Conservation (phyloP, 2,888 invertebrate species). For the Noctua janthe region DNA sequence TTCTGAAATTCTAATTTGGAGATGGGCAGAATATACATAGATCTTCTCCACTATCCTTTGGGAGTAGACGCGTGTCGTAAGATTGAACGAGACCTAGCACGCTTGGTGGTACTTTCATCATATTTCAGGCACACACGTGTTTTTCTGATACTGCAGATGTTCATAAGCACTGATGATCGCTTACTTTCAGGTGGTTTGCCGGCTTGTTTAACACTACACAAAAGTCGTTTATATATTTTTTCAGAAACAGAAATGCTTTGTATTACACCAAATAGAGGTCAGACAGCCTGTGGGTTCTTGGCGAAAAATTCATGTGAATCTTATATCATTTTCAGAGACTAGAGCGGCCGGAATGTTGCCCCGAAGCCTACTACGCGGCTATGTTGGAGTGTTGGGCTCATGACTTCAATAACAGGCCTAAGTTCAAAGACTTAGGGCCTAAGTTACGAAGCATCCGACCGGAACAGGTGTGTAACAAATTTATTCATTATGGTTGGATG, state of each 20-base stretch:
- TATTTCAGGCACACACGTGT: neutral
- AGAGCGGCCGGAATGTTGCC: constrained; percentile 98
- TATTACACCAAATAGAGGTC: neutral
- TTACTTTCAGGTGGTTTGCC: neutral
- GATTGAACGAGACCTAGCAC: neutral
- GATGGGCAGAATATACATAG: neutral
- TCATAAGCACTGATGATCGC: neutral
- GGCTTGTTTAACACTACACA: neutral
- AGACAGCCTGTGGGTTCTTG: neutral
- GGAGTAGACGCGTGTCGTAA: neutral
- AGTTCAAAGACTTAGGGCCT: constrained; percentile 95
- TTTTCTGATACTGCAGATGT: neutral
- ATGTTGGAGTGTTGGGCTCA: constrained; percentile 99
- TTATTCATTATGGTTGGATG: neutral
- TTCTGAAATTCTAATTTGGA: neutral
- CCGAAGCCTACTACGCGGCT: constrained; percentile 96
- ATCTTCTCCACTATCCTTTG: neutral
- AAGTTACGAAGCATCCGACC: constrained; percentile 96
- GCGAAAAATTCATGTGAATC: neutral
- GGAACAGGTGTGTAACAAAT: constrained; percentile 91
- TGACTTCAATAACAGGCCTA: constrained; percentile 96
- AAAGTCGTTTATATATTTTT: neutral
- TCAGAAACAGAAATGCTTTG: neutral
- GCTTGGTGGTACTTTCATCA: neutral
- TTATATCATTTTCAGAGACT: constrained; percentile 91